Base-by-base conservation (phyloP, 2,888 invertebrate genomes). In the Dolichomitus sp. region DNA sequence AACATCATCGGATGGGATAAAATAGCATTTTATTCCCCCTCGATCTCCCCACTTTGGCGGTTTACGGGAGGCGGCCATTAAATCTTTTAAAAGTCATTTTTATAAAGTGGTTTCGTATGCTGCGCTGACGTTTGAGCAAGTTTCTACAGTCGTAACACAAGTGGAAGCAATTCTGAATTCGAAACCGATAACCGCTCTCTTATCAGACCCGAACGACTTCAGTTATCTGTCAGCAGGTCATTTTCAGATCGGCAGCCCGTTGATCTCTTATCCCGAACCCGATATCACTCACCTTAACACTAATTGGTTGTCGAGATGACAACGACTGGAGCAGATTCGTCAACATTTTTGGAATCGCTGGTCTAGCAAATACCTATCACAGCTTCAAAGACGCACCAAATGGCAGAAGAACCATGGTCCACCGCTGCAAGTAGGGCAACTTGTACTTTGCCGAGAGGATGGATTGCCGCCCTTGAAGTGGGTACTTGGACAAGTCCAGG, bases 21-120 rank as follows among this genome's bases (percentile, higher is more conserved):
- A 78, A 11, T 90, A 88, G 89, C 69, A 87, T 11, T 90, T 89
- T 61, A 88, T 86, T 45, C 87, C 88, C 4, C 85, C 88, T 9
- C 54, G 73, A 30, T 80, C 87, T 12, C 88, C 87, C 4, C 86
- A 89, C 59, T 87, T 87, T 57, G 89, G 88, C 6, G 89, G 89
- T 3, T 54, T 88, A 7, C 88, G 87, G 88, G 88, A 90, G 63
- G 84, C 88, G 12, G 86, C 80, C 7, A 86, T 89, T 1, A 88
- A 89, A 33, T 81, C 85, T 1, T 83, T 84, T 1, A 90, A 90
- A 73, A 69, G 37, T 37, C 88, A 88, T 57, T 61, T 89, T 4
- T 37, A 73, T n/a, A 75, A 66, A 19, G 70, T 76, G 3, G 45
- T n/a, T 3, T 40, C 14, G 0, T 17, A 75, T 4, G 19, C 52